phyloP scores from a whole-genome alignment of 2,888 invertebrate genomes.

The Noctuana brunneofusca region DNA sequence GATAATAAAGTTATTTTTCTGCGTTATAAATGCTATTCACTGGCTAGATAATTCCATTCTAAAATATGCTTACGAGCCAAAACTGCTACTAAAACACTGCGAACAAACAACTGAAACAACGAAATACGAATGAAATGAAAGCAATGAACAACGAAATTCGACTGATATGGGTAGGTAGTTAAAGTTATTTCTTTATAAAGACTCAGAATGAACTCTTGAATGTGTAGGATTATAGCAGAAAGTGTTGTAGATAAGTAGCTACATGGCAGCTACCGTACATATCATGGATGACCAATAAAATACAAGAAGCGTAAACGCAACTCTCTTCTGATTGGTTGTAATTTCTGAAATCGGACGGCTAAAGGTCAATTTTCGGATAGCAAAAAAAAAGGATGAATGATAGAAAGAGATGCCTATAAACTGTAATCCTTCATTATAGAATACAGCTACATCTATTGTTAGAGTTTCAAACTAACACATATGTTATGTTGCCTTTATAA shows the following conservation, averaged over 20 bases:
- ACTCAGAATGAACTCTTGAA: slow-evolving; percentile 44
- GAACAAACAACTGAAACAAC: slow-evolving; percentile 48
- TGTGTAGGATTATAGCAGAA: slow-evolving; percentile 46
- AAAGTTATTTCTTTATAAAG: slow-evolving; percentile 46
- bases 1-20: background rate
- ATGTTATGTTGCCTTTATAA: slow-evolving; percentile 1
- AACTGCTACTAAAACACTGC: slow-evolving; percentile 72
- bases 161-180: slow-evolving; percentile 47
- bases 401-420: slow-evolving; percentile 32
- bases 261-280: slow-evolving; percentile 44
- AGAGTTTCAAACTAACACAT: slow-evolving; percentile 26
- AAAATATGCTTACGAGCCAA: slow-evolving; percentile 38
- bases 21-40: background rate
- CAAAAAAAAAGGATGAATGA: slow-evolving; percentile 28
- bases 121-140: slow-evolving; percentile 50
- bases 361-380: slow-evolving; percentile 37
- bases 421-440: slow-evolving; percentile 11
- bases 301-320: slow-evolving; percentile 41
- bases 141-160: slow-evolving; percentile 60
- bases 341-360: slow-evolving; percentile 40
- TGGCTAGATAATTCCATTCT: slow-evolving; percentile 41
- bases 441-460: slow-evolving; percentile 36
- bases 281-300: slow-evolving; percentile 48
- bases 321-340: slow-evolving; percentile 47
- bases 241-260: slow-evolving; percentile 40